These are phyloP conservation scores for Platalea minor DNA, from an alignment of 2,797 vertebrate species.

Conservation along the genomic window DNA sequence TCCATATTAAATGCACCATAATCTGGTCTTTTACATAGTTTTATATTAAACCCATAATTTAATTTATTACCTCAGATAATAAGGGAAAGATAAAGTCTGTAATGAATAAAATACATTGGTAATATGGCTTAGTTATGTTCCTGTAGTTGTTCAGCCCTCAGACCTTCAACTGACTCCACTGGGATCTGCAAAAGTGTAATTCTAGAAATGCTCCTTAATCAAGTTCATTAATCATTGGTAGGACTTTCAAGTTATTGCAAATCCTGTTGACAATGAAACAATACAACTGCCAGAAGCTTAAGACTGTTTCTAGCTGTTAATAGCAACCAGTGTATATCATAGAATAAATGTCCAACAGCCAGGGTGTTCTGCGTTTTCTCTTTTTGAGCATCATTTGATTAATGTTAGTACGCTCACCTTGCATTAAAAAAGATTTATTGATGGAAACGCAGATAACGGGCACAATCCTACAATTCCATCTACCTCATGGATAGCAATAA, in stretches of 20 bases:
- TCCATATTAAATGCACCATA: not conserved
- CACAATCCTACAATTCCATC: not conserved
- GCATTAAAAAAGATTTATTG: not conserved
- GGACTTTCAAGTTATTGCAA: not conserved
- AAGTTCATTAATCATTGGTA: not conserved
- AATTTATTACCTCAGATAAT: not conserved
- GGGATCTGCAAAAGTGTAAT: not conserved
- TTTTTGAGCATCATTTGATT: not conserved
- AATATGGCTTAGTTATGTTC: not conserved
- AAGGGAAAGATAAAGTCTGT: not conserved
- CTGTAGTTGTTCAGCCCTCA: not conserved
- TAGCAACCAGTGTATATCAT: not conserved
- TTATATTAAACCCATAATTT: not conserved
- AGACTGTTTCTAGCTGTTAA: not conserved
- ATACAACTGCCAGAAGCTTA: not conserved
- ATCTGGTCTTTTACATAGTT: not conserved
- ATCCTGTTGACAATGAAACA: not conserved
- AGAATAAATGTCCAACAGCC: not conserved
- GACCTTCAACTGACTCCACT: not conserved
- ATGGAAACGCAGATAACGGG: not conserved
- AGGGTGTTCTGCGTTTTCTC: slow-evolving; percentile 17
- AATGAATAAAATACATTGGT: not conserved
- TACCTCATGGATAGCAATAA: not conserved
- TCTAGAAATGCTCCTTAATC: not conserved
- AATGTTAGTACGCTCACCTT: not conserved